Evolutionary conservation across 2,888 invertebrate species (phyloP).

Genomic region (Apamea sordens): DNA sequence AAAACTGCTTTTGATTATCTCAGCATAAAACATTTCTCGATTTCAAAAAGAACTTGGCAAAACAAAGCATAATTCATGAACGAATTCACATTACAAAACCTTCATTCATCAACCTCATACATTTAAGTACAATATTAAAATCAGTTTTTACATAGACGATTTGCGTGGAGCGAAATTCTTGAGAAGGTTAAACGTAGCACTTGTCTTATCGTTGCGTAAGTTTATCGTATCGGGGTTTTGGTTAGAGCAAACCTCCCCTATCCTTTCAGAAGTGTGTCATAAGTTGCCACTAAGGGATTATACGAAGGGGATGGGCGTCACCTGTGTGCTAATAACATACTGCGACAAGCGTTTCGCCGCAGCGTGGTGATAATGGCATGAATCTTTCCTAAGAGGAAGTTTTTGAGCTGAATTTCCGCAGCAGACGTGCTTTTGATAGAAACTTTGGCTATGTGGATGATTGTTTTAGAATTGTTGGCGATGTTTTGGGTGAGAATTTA

Average conservation of each 20-base stretch:
- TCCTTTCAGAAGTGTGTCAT: slow-evolving; percentile 45
- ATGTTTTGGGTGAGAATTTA: background rate
- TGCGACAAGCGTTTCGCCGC: slow-evolving; percentile 52
- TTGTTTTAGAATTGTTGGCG: slow-evolving; percentile 27
- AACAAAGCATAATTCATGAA: slow-evolving; percentile 17
- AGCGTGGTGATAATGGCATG: slow-evolving; percentile 50
- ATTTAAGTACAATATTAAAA: slow-evolving; percentile 52
- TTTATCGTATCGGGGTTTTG: slow-evolving; percentile 42
- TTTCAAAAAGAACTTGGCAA: slow-evolving; percentile 5
- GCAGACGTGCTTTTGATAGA: slow-evolving; percentile 32
- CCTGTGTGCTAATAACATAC: slow-evolving; percentile 57
- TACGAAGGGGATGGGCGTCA: slow-evolving; percentile 46
- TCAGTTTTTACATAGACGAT: slow-evolving; percentile 54
- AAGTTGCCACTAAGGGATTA: slow-evolving; percentile 53
- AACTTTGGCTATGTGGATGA: slow-evolving; percentile 35
- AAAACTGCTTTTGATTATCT: slow-evolving; percentile 11
- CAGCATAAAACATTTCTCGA: background rate
- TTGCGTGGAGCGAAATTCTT: slow-evolving; percentile 62
- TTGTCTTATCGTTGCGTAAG: slow-evolving; percentile 33
- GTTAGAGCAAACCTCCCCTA: slow-evolving; percentile 22
- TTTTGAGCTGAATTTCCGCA: slow-evolving; percentile 43
- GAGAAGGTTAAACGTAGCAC: slow-evolving; percentile 14
- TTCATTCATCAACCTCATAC: slow-evolving; percentile 30
- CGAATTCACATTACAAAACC: slow-evolving; percentile 20
- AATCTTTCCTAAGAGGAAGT: slow-evolving; percentile 45